These are phyloP conservation scores for Paradoxurus hermaphroditus DNA, from an alignment of 2,113 vertebrate genomes.

Conservation along the genomic window DNA sequence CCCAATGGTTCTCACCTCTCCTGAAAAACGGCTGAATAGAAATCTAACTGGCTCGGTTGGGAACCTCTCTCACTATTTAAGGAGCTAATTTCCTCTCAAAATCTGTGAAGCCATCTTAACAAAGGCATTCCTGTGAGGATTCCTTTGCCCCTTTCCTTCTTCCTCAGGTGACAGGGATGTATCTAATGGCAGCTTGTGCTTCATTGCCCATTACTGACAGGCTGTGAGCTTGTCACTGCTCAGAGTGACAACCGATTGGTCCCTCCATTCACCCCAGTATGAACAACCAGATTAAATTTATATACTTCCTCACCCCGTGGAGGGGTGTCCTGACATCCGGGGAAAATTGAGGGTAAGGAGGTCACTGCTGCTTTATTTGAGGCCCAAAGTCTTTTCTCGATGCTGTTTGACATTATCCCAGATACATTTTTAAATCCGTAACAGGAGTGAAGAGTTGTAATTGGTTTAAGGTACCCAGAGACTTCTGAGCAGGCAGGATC, in stretches of 20 bases:
- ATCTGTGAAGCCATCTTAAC: not conserved
- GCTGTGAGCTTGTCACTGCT: slow-evolving; percentile 51
- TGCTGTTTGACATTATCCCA: slow-evolving; percentile 67
- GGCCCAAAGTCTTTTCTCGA: slow-evolving; percentile 29
- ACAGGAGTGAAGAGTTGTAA: slow-evolving; percentile 59
- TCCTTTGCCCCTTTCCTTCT: not conserved
- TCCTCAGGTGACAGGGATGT: not conserved
- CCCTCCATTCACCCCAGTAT: slow-evolving; percentile 56
- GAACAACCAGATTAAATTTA: slow-evolving; percentile 72
- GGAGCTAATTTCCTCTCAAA: not conserved
- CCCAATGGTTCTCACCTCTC: not conserved
- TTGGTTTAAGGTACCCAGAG: slow-evolving; percentile 72
- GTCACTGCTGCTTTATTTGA: slow-evolving; percentile 59
- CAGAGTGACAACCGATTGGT: slow-evolving; percentile 56
- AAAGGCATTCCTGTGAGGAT: not conserved
- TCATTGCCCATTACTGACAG: slow-evolving; percentile 35
- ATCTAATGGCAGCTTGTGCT: not conserved
- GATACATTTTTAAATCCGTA: slow-evolving; percentile 66
- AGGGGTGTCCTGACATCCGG: slow-evolving; percentile 51
- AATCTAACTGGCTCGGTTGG: not conserved
- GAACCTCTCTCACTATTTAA: not conserved
- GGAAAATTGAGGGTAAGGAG: slow-evolving; percentile 73
- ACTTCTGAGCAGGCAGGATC: not conserved
- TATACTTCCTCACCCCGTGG: slow-evolving; percentile 54
- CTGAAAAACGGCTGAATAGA: not conserved